Base-by-base conservation (phyloP, 2,888 invertebrate species). In the Chaitophorus viminalis region DNA sequence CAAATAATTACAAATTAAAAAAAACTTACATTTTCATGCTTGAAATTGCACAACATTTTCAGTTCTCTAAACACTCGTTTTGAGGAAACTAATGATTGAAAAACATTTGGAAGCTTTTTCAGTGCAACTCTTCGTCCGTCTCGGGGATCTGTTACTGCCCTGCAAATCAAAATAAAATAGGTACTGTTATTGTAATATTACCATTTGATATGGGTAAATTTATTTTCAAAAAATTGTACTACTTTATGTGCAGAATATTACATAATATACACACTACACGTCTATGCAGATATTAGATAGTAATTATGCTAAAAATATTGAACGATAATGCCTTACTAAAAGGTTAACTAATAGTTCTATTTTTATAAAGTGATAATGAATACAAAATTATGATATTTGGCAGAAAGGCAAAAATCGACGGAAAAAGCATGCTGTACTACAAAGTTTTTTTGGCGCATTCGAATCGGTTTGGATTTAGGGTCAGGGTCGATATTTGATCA, bases 61-160 rank as follows among this genome's bases (percentile, higher is more conserved):
- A 99, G 94, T 93, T 99, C 99, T 90, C 99, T 95, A 93, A 99
- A 99, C 91, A 99, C 99, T 91, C 99, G 95, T 92, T 99, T 99
- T 92, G 98, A 98, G 91, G 99, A 99, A 91, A 99, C 98, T 92
- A 99, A 94, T 91, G 99, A 99, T 93, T 99, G 99, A 95, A 99
- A 99, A 92, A 99, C 99, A 94, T 99, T 99, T 90, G 99, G 99
- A 94, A 99, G 95, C 94, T 99, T 99, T 93, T 99, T 99, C 91
- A 99, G 94, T 90, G 99, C 99, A 91, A 99, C 99, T 91, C 99
- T 94, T 92, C 98, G 96, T 90, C 99, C 98, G 93, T 98, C 98
- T 91, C 99, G 94, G 39, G 99, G 99, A 93, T 99, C 99, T 91
- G 99, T 99, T 91, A 99, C 99, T 90, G 99, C 98, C 99, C 99